These are phyloP conservation scores for Vanacampus margaritifer DNA, from an alignment of 2,113 vertebrate species.

Conservation along the genomic window DNA sequence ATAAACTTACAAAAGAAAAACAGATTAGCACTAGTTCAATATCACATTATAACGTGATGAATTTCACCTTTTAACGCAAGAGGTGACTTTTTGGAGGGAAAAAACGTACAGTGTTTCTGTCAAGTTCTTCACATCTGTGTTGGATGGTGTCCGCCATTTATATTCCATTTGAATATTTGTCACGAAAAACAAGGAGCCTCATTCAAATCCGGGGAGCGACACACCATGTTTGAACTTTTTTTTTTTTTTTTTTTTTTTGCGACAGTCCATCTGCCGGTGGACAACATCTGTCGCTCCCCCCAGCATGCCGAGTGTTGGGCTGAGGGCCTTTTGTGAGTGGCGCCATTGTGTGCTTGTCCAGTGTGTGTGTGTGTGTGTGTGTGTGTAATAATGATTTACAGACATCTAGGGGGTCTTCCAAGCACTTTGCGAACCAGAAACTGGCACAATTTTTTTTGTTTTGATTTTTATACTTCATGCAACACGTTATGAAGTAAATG, in stretches of 20 bases:
- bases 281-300: constrained; percentile 93
- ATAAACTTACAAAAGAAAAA: too few relatives aligned
- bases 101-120: too few relatives aligned
- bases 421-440: constrained; percentile 16
- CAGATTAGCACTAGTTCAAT: too few relatives aligned
- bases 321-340: constrained; percentile 81
- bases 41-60: too few relatives aligned
- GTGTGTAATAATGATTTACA: constrained; percentile 54
- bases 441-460: too few relatives aligned
- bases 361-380: background rate
- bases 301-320: constrained; percentile 82
- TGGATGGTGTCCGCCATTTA: background rate
- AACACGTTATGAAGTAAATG: too few relatives aligned
- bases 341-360: constrained; percentile 77
- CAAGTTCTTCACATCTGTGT: background rate
- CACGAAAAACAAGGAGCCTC: background rate
- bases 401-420: constrained; percentile 26
- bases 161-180: background rate
- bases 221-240: constrained; percentile 61
- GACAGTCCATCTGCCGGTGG: constrained; percentile 85
- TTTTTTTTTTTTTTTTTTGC: background rate
- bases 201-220: background rate
- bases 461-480: too few relatives aligned
- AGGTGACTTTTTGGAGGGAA: too few relatives aligned
- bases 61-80: too few relatives aligned